Conservation (phyloP, 2,888 invertebrate species). For the Drepana falcataria region DNA sequence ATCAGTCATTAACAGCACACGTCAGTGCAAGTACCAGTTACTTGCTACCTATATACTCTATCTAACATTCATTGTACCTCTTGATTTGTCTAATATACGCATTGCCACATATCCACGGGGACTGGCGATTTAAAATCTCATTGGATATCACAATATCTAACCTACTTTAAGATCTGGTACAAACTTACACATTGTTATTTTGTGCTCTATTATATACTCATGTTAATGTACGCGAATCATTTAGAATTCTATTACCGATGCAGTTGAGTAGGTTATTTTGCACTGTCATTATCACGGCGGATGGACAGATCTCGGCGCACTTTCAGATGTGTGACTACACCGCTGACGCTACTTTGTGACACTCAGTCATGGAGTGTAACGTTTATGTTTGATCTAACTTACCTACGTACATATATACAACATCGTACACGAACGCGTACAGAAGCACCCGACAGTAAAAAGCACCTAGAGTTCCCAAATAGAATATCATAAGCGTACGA, state of each 20-base stretch:
- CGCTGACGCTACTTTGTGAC: constrained; percentile 47
- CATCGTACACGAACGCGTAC: constrained; percentile 69
- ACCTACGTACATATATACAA: constrained; percentile 74
- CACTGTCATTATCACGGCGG: neutral
- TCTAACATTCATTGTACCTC: constrained; percentile 74
- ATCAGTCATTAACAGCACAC: constrained; percentile 61
- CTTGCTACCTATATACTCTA: constrained; percentile 31
- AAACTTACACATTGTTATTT: constrained; percentile 66
- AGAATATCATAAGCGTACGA: constrained; percentile 69
- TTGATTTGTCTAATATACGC: constrained; percentile 58
- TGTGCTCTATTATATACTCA: constrained; percentile 58
- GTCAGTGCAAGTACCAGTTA: constrained; percentile 43
- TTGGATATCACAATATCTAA: constrained; percentile 75
- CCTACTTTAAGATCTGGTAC: constrained; percentile 72
- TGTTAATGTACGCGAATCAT: constrained; percentile 15
- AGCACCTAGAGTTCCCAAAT: constrained; percentile 76
- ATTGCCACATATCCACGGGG: constrained; percentile 45
- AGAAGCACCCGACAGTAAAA: constrained; percentile 77
- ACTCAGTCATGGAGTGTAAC: constrained; percentile 59
- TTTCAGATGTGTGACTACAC: constrained; percentile 11
- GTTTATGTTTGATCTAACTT: constrained; percentile 56
- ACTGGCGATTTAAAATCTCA: constrained; percentile 72
- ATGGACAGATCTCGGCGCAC: constrained; percentile 6
- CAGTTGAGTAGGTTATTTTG: neutral
- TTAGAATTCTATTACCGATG: neutral